Base-by-base conservation (phyloP, 2,888 invertebrate species). In the Unio delphinus region DNA sequence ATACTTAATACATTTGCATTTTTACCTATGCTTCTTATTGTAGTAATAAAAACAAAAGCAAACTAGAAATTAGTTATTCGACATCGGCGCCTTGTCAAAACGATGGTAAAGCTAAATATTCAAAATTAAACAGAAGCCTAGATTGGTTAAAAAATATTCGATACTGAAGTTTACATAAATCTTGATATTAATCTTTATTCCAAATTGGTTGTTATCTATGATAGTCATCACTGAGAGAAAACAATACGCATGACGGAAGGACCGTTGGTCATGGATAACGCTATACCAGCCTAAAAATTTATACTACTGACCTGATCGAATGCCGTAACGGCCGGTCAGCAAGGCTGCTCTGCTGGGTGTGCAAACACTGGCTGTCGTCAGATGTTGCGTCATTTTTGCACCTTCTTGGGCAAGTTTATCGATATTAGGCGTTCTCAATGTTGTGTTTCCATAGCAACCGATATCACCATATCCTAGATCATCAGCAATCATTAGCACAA, bases 301-400 rank as follows among this genome's bases (percentile, higher is more conserved):
- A 58, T 58, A 3, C 26, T 26, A n/a, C n/a, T 26, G 23, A 83
- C 85, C 84, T 73, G 80, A 75, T 64, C 84, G 65, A 11, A 79
- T 70, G 3, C 82, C 81, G 59, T 82, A 83, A 2, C 84, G 73
- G 18, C 91, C 92, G 1, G 92, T 92, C 61, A 92, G 84, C 68
- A 92, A 84, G 3, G 91, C 91, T 8, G 92, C 90, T 68, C 92
- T 82, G 70, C 91, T 91, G 4, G 92, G 92, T 20, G 91, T 90
- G 75, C 92, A 92, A 74, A 91, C 87, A 62, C 89, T 85, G 57
- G 91, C 90, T 4, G 91, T 91, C 0, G 91, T 86, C 69, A 92
- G 85, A 61, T 91, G 91, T 69, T 92, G 91, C 3, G 89, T 91
- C 73, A 92, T 87, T 61, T 88, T 87, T 0, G 88, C 89, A 1